Percentiles rank a stretch among this genome's conserved stretches.
These are phyloP conservation scores for Hydra vulgaris DNA, from an alignment of 30 jellyfish, hydroid and myxozoan genomes.

Conservation along the genomic window DNA sequence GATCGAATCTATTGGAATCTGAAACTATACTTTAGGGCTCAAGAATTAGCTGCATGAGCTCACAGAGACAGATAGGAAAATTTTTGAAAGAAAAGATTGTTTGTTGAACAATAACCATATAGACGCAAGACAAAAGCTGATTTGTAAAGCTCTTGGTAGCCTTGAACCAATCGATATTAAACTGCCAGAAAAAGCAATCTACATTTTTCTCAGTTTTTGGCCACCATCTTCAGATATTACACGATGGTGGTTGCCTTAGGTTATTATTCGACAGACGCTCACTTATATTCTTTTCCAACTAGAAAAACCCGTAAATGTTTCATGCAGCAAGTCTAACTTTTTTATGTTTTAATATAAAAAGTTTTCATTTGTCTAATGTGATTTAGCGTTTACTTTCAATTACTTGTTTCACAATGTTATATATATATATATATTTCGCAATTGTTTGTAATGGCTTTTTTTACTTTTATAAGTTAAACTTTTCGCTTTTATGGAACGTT, in stretches of 20 bases:
- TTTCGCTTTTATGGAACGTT: no score
- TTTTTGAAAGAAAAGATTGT: conserved; percentile 8
- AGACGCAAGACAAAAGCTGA: conserved; percentile 24
- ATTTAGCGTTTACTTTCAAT: no score
- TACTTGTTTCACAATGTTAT: no score
- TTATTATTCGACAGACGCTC: no score
- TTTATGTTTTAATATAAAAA: no score
- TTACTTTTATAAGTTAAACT: no score
- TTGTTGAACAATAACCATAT: conserved; percentile 12
- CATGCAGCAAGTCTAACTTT: no score
- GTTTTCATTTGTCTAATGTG: no score
- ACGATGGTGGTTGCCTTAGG: conserved; percentile 1
- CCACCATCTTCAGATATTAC: neutral
- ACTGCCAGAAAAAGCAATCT: conserved; percentile 1
- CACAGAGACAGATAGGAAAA: conserved; percentile 14
- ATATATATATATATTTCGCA: no score
- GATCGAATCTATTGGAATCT: conserved; percentile 10
- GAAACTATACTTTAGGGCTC: neutral
- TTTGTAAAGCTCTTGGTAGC: conserved; percentile 24
- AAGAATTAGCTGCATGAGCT: neutral
- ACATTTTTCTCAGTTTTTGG: neutral
- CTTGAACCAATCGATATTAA: conserved; percentile 27
- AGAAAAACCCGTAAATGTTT: no score
- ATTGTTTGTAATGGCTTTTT: no score
- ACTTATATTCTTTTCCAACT: no score